phyloP scores from a whole-genome alignment of 2,888 invertebrate genomes.

The Nasonovia ribisnigri region DNA sequence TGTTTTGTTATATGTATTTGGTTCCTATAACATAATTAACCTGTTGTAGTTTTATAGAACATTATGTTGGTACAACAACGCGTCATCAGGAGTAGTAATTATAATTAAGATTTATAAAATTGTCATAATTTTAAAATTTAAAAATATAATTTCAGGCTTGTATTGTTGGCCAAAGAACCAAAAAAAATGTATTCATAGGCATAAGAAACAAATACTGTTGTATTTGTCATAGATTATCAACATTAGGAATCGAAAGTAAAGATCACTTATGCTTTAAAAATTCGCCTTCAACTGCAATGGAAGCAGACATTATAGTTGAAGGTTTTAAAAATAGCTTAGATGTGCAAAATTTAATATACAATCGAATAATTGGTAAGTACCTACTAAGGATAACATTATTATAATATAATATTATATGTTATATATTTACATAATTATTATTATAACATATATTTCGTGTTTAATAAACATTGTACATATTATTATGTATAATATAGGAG shows the following conservation, averaged over 20 bases:
- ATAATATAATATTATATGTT: background rate
- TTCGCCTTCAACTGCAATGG: background rate
- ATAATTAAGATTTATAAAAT: background rate
- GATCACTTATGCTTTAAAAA: background rate
- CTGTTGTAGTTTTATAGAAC: conserved; percentile 2
- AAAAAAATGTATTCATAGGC: background rate
- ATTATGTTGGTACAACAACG: background rate
- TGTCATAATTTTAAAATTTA: background rate
- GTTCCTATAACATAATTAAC: background rate
- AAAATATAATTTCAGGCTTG: background rate
- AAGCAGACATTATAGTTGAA: background rate
- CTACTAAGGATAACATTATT: background rate
- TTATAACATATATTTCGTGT: background rate
- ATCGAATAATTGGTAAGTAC: background rate
- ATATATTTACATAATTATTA: too few relatives aligned
- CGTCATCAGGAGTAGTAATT: background rate
- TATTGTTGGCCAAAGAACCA: background rate
- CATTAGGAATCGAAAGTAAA: too few relatives aligned
- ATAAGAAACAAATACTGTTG: background rate
- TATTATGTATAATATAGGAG: too few relatives aligned
- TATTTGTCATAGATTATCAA: background rate
- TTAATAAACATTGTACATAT: too few relatives aligned
- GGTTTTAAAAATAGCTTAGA: background rate
- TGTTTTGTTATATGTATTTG: conserved; percentile 14
- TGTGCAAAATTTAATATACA: background rate